Evolutionary conservation across 2,888 invertebrate genomes (phyloP), one percentile per base, ranked within the genome.

Genomic region (Sarcophaga subvicina): DNA sequence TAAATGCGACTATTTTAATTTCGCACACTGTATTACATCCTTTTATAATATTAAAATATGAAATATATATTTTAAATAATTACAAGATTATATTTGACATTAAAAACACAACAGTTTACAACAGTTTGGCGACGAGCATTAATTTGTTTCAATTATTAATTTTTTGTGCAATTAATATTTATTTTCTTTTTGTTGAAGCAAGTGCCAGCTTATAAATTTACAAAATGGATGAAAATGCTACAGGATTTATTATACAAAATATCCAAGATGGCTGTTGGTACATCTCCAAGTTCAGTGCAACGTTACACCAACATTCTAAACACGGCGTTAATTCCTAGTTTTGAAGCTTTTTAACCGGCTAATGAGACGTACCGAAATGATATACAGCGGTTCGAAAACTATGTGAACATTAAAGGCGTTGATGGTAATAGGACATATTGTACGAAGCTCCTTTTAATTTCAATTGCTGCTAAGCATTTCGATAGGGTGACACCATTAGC

Each of bases 401-500:
- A 81, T 25, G 27, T 78, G 5, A 59, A 49, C 25, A 82, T 75
- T 73, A 81, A 85, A 49, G 54, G 73, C 25, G 69, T 78, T 6
- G 64, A 62, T 54, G 47, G 14, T 10, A 81, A 85, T 47, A 81
- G 78, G 62, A 49, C 2, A 37, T 37, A 8, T 37, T 37, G 37
- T 37, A 37, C 37, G 37, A 37, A 37, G 37, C 6, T 8, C 37
- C 47, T 83, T 22, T n/a, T 62, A 59, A 37, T 79, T 59, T 83
- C 83, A 49, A 80, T 80, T 54, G 80, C 80, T 54, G 67, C 73
- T n/a, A 72, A 79, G 37, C 67, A 62, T 49, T 83, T 79, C 60
- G 69, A 37, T 27, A 76, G 25, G 6, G 69, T 82, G 20, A 60
- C 64, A 60, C 59, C 62, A 4, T 45, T 81, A 14, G 76, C 20